Percentiles rank a stretch among this genome's conserved stretches.
These are phyloP conservation scores for Oreochromis grahami DNA, from an alignment of 2,797 vertebrate genomes.

Conservation along the genomic window DNA sequence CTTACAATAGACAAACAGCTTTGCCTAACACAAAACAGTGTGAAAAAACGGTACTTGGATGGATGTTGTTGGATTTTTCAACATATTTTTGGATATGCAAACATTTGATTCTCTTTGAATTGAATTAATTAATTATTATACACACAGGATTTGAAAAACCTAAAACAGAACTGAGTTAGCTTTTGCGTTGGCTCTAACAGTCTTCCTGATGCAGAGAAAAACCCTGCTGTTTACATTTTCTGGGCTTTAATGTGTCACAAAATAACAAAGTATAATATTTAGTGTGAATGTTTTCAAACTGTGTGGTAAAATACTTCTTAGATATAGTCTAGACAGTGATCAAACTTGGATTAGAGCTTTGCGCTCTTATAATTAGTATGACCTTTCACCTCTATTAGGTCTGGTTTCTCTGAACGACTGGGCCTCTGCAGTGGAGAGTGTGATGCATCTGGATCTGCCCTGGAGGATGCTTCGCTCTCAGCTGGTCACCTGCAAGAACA, in stretches of 20 bases:
- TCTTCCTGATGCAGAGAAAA: neutral
- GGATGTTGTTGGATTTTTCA: neutral
- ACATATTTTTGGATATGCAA: neutral
- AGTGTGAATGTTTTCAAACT: neutral
- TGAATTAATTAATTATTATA: neutral
- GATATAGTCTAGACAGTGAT: neutral
- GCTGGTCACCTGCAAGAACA: constrained; percentile 68
- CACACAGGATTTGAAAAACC: neutral
- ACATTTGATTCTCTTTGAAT: neutral
- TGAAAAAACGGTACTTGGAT: neutral
- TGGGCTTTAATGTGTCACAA: neutral
- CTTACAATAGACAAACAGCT: neutral
- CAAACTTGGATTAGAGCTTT: neutral
- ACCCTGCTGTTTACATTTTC: neutral
- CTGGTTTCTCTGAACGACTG: constrained; percentile 80
- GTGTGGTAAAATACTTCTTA: neutral
- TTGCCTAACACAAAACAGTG: neutral
- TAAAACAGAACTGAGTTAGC: neutral
- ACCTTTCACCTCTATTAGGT: constrained; percentile 61
- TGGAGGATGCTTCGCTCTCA: constrained; percentile 87
- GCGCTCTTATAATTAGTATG: neutral
- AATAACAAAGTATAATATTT: neutral
- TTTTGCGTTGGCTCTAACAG: neutral
- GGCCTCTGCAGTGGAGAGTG: constrained; percentile 82
- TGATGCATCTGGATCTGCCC: constrained; percentile 84